Evolutionary conservation across 1,140 invertebrate species (phyloP).

Genomic region (Hycleus cichorii): DNA sequence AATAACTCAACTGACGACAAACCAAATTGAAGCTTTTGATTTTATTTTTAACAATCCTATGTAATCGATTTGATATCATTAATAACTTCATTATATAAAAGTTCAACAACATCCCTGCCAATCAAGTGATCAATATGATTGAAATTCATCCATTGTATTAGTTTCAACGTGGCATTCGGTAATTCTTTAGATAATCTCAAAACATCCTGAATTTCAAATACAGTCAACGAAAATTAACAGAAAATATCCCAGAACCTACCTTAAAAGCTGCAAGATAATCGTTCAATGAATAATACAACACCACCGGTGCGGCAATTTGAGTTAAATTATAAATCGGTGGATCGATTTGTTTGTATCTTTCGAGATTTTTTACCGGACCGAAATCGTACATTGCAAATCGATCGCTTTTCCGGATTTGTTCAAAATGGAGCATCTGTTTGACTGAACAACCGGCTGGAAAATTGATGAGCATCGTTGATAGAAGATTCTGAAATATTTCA

Average conservation of each 20-base stretch:
- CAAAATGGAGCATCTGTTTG: neutral
- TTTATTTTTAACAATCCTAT: too few relatives aligned
- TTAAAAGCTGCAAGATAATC: too few relatives aligned
- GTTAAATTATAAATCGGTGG: constrained; percentile 49
- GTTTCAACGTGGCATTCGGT: neutral
- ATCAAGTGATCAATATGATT: neutral
- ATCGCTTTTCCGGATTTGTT: constrained; percentile 16
- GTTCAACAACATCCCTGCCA: neutral
- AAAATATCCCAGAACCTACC: too few relatives aligned
- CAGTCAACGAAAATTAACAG: too few relatives aligned
- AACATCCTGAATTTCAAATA: too few relatives aligned
- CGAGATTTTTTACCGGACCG: constrained; percentile 38
- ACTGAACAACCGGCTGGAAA: neutral
- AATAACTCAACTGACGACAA: too few relatives aligned
- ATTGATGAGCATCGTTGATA: neutral
- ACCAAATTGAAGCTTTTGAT: too few relatives aligned
- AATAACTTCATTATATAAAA: neutral
- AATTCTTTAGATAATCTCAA: too few relatives aligned
- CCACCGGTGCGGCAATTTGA: constrained; percentile 44
- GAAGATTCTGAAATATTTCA: neutral
- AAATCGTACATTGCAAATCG: constrained; percentile 47
- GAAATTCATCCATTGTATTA: neutral
- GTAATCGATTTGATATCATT: too few relatives aligned
- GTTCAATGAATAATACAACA: too few relatives aligned
- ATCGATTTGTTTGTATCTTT: constrained; percentile 38